Percentiles rank a stretch among this genome's conserved stretches.
phyloP scores from a whole-genome alignment of 2,888 invertebrate species.

The Drosophila fungiperda region DNA sequence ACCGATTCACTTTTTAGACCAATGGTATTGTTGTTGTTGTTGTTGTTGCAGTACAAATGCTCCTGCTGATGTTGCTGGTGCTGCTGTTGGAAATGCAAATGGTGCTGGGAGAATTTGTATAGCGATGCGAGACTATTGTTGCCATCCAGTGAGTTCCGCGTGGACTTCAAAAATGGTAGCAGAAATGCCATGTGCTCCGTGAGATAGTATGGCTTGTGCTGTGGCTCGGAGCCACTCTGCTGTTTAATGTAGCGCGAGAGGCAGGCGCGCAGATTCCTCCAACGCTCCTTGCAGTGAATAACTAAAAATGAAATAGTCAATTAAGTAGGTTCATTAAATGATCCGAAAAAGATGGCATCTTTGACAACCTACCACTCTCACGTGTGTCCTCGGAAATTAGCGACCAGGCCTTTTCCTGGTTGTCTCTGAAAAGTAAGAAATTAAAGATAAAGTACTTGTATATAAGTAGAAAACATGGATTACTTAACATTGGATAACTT shows the following conservation, averaged over 20 bases:
- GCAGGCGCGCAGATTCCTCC: slow-evolving; percentile 85
- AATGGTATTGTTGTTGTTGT: slow-evolving; percentile 41
- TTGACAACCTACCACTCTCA: slow-evolving; percentile 82
- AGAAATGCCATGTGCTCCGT: slow-evolving; percentile 85
- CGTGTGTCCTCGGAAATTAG: slow-evolving; percentile 83
- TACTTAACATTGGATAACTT: background rate
- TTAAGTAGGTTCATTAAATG: background rate
- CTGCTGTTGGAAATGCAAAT: slow-evolving; percentile 49
- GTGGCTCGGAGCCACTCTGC: slow-evolving; percentile 83
- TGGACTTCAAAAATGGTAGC: slow-evolving; percentile 84
- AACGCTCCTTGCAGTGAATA: slow-evolving; percentile 85
- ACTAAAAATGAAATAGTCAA: slow-evolving; percentile 59
- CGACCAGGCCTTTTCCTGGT: slow-evolving; percentile 85
- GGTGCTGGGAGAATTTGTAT: slow-evolving; percentile 74
- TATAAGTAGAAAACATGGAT: background rate
- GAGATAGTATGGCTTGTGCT: slow-evolving; percentile 85
- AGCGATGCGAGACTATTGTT: slow-evolving; percentile 70
- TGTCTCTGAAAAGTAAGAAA: slow-evolving; percentile 73
- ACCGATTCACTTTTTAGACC: slow-evolving; percentile 39
- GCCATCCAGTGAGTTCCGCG: slow-evolving; percentile 80
- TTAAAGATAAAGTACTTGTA: background rate
- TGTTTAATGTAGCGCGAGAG: slow-evolving; percentile 85
- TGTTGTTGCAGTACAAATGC: slow-evolving; percentile 55
- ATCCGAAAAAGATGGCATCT: background rate
- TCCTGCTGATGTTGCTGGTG: slow-evolving; percentile 56